phyloP scores from a whole-genome alignment of 2,888 invertebrate genomes.

The Philereme vetulata region DNA sequence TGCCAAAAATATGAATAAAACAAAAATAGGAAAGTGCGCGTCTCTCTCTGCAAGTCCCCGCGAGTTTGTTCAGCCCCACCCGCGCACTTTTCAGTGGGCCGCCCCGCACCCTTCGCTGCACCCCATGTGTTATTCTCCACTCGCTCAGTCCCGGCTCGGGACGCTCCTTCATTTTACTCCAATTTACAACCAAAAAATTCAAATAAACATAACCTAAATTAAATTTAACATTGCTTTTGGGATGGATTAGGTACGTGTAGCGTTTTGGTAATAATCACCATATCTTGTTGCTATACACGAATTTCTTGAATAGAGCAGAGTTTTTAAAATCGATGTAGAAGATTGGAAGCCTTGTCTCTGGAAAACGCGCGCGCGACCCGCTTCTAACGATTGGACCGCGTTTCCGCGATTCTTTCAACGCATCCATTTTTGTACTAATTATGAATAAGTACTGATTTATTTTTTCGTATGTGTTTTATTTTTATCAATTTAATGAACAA shows the following conservation, averaged over 20 bases:
- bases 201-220: slow-evolving; percentile 76
- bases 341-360: slow-evolving; percentile 7
- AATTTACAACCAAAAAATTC: slow-evolving; percentile 82
- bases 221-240: slow-evolving; percentile 55
- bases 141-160: slow-evolving; percentile 75
- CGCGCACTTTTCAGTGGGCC: slow-evolving; percentile 83
- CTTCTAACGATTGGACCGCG: background rate
- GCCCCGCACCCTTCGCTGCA: slow-evolving; percentile 78
- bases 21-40: slow-evolving; percentile 49
- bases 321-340: slow-evolving; percentile 13
- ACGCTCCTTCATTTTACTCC: slow-evolving; percentile 83
- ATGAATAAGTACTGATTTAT: no score
- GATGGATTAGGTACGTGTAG: slow-evolving; percentile 39
- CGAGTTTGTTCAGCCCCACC: slow-evolving; percentile 84
- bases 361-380: slow-evolving; percentile 6
- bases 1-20: slow-evolving; percentile 37
- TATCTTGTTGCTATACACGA: slow-evolving; percentile 9
- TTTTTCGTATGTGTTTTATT: no score
- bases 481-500: no score
- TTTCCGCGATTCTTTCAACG: background rate
- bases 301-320: slow-evolving; percentile 1
- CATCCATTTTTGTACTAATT: no score
- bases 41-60: slow-evolving; percentile 71
- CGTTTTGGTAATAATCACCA: slow-evolving; percentile 6
- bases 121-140: slow-evolving; percentile 74